These are phyloP conservation scores for Oryzias javanicus DNA, from an alignment of 2,113 vertebrate genomes.

Conservation along the genomic window DNA sequence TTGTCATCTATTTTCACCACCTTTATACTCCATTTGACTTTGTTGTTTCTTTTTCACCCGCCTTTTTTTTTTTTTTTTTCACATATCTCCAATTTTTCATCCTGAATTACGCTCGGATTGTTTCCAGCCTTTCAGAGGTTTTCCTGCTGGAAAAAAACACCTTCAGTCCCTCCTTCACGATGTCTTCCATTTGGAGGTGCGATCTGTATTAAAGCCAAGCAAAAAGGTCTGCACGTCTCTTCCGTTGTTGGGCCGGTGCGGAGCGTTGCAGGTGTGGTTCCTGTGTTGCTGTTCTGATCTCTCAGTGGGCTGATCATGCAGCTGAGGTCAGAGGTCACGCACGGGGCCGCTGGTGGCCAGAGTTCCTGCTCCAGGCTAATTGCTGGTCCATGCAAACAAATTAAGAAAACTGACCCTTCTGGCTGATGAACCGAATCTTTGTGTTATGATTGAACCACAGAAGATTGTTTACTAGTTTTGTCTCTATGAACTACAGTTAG, in stretches of 20 bases:
- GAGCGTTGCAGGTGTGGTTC: conserved; percentile 41
- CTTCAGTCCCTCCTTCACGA: too few species aligned
- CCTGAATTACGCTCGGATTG: conserved; percentile 23
- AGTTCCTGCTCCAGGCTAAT: conserved; percentile 65
- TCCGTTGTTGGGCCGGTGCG: not conserved
- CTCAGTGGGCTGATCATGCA: conserved; percentile 73
- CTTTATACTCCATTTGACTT: conserved; percentile 63
- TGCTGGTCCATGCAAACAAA: conserved; percentile 41
- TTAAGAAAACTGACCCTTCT: conserved; percentile 12
- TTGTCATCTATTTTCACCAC: conserved; percentile 68
- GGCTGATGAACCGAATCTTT: not conserved
- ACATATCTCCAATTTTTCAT: conserved; percentile 54
- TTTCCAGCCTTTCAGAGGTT: conserved; percentile 4
- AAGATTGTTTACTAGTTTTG: too few species aligned
- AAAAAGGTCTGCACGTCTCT: too few species aligned
- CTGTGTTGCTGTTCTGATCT: too few species aligned
- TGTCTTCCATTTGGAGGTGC: too few species aligned
- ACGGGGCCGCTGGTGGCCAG: conserved; percentile 69
- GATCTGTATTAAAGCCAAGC: too few species aligned
- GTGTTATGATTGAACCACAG: too few species aligned
- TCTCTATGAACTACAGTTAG: too few species aligned
- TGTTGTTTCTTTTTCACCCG: conserved; percentile 36
- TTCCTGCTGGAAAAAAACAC: too few species aligned
- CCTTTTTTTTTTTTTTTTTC: conserved; percentile 41
- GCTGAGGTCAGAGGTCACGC: conserved; percentile 72